Evolutionary conservation across 2,113 vertebrate genomes (phyloP).

Genomic region (Carettochelys insculpta): DNA sequence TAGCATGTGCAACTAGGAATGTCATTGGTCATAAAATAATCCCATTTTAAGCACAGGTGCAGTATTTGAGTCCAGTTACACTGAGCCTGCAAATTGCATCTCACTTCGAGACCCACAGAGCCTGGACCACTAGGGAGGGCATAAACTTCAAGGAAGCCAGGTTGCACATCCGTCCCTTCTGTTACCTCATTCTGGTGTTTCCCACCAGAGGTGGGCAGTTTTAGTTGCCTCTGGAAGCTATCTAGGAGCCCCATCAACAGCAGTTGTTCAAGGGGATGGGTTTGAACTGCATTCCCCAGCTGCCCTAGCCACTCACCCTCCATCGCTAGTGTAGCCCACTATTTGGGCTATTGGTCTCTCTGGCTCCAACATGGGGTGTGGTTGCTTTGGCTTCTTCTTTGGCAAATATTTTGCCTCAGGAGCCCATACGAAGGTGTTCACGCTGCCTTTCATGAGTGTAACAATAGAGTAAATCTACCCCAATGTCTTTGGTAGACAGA

Average conservation of each 20-base stretch:
- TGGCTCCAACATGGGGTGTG: neutral
- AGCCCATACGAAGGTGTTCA: neutral
- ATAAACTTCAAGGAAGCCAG: neutral
- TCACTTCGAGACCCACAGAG: fast-evolving
- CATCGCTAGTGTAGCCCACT: neutral
- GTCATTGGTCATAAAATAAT: neutral
- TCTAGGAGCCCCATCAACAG: fast-evolving
- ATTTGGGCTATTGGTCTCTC: fast-evolving
- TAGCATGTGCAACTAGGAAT: neutral
- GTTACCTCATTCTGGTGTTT: neutral
- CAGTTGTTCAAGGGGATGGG: neutral
- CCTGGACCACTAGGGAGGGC: neutral
- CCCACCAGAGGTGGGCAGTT: neutral
- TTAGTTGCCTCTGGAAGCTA: neutral
- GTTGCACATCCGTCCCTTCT: fast-evolving
- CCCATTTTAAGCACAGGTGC: neutral
- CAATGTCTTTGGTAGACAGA: neutral
- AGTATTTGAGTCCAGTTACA: neutral
- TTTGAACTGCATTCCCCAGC: neutral
- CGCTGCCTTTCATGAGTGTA: neutral
- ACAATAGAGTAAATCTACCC: neutral
- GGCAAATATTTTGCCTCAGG: neutral
- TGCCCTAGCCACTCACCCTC: neutral
- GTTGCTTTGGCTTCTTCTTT: neutral
- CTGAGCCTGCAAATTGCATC: neutral